phyloP scores from a whole-genome alignment of 2,888 invertebrate species.

The Alentia gelatinosa region DNA sequence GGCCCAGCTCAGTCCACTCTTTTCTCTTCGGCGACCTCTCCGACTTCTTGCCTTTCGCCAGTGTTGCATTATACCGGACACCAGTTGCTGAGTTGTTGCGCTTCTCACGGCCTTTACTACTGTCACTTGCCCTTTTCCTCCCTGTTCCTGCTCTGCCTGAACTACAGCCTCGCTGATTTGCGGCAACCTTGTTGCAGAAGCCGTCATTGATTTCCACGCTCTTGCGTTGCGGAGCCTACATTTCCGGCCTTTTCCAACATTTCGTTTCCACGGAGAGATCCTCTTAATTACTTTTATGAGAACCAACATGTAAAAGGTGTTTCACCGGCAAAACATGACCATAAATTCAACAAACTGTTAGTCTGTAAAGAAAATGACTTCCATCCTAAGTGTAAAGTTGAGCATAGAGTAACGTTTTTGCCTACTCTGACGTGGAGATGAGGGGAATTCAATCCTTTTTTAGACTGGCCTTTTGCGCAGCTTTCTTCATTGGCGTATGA shows the following conservation, averaged over 20 bases:
- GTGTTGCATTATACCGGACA: background rate
- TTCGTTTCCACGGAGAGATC: background rate
- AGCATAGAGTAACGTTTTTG: no score
- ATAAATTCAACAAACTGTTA: no score
- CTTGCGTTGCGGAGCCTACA: background rate
- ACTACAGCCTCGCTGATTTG: background rate
- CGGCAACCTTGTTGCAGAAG: background rate
- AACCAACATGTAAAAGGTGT: no score
- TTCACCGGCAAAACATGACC: no score
- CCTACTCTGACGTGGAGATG: no score
- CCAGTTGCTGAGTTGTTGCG: background rate
- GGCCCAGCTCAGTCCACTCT: conserved; percentile 36
- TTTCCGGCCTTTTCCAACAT: background rate
- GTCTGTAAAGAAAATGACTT: no score
- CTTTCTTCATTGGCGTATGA: background rate
- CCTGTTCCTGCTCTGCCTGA: background rate
- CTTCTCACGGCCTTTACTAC: background rate
- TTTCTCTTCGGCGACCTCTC: background rate
- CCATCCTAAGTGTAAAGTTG: no score
- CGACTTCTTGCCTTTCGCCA: background rate
- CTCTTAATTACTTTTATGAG: background rate
- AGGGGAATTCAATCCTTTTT: background rate
- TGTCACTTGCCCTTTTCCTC: background rate
- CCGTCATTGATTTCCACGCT: background rate
- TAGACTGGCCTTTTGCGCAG: background rate